Conservation (phyloP, 2,797 vertebrate species). For the Picus viridis region DNA sequence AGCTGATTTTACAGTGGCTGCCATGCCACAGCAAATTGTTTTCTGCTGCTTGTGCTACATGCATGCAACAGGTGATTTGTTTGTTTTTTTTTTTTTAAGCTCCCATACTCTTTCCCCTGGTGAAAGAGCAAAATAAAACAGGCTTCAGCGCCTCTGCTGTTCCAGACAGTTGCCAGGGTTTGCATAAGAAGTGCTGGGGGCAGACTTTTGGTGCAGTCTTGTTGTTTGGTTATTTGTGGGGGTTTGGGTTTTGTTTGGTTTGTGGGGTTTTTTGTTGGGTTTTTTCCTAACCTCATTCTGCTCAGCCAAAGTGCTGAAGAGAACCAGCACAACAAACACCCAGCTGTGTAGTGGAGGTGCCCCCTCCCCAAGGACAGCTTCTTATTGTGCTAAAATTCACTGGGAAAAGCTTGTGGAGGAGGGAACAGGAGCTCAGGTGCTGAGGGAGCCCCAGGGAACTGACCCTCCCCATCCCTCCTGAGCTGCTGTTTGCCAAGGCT, state of each 20-base stretch:
- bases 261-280: not conserved
- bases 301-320: not conserved
- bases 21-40: slow-evolving; percentile 29
- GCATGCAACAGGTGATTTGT: slow-evolving; percentile 51
- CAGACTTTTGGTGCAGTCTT: no score
- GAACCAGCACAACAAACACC: not conserved
- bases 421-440: not conserved
- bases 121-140: not conserved
- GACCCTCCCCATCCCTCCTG: not conserved
- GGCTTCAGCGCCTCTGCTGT: not conserved
- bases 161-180: not conserved
- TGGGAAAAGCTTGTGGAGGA: not conserved
- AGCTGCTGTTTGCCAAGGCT: not conserved
- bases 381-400: fast-evolving
- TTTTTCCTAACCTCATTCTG: not conserved
- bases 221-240: no score
- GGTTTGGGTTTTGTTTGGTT: no score
- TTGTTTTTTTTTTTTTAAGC: not conserved
- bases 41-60: slow-evolving; percentile 38
- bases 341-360: not conserved
- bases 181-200: no score
- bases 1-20: slow-evolving; percentile 49
- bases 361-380: not conserved
- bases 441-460: not conserved
- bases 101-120: not conserved